These are phyloP conservation scores for Channa argus DNA, from an alignment of 2,113 vertebrate genomes.

Conservation along the genomic window DNA sequence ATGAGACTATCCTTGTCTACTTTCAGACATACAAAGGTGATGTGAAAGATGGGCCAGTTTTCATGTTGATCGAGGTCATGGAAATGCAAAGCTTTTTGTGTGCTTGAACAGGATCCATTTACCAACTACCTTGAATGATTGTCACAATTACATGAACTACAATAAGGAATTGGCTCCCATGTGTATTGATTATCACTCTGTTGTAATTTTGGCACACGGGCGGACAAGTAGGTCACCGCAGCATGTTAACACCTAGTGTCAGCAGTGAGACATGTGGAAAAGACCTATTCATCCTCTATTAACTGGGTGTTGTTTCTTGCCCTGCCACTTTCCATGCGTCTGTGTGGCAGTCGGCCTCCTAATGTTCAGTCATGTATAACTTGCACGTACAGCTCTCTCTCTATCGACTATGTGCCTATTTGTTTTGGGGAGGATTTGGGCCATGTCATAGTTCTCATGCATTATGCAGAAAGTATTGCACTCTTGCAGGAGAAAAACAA, in stretches of 20 bases:
- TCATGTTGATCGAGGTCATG: constrained; percentile 54
- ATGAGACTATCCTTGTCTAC: constrained; percentile 31
- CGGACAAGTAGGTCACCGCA: constrained; percentile 32
- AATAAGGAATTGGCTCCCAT: constrained; percentile 18
- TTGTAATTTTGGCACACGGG: constrained; percentile 44
- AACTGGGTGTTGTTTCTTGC: constrained; percentile 10
- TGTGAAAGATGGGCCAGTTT: constrained; percentile 8
- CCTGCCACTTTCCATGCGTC: neutral
- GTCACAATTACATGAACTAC: constrained; percentile 44
- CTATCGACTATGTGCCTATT: constrained; percentile 63
- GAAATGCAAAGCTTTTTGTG: constrained; percentile 24
- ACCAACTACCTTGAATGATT: constrained; percentile 34
- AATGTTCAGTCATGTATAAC: constrained; percentile 5
- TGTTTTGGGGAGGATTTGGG: constrained; percentile 64
- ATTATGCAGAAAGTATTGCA: constrained; percentile 72
- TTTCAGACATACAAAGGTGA: constrained; percentile 31
- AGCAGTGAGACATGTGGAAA: constrained; percentile 30
- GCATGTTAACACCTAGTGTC: constrained; percentile 29
- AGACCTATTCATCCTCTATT: constrained; percentile 35
- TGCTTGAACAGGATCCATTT: constrained; percentile 33
- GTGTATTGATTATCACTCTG: constrained; percentile 56
- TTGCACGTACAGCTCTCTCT: neutral
- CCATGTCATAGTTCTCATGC: constrained; percentile 30
- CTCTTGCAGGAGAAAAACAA: constrained; percentile 50
- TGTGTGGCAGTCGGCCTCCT: constrained; percentile 2